Percentiles rank a stretch among this genome's conserved stretches.
phyloP scores from a whole-genome alignment of 2,888 invertebrate genomes.

The Drosophila subsilvestris region DNA sequence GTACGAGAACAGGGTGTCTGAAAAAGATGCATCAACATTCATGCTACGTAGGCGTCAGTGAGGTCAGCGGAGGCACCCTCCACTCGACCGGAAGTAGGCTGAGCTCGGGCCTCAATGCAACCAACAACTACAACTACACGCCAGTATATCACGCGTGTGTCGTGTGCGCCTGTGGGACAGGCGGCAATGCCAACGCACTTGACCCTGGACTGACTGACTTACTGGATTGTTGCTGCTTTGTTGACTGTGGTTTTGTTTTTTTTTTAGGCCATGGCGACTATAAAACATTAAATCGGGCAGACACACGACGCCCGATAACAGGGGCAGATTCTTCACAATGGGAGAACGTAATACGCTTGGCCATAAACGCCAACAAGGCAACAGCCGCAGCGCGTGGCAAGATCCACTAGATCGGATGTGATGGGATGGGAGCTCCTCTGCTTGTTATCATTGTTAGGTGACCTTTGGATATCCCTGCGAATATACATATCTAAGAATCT shows the following conservation, averaged over 20 bases:
- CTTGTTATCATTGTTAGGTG: not conserved
- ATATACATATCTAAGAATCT: not conserved
- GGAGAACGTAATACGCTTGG: not conserved
- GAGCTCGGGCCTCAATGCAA: constrained; percentile 14
- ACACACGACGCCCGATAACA: constrained; percentile 46
- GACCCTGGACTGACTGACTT: constrained; percentile 43
- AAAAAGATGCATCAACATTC: not conserved
- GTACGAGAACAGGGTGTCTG: not conserved
- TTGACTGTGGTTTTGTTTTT: not conserved
- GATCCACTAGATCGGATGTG: not conserved
- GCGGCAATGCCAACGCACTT: constrained; percentile 22
- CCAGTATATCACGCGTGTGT: constrained; percentile 46
- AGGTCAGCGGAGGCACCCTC: not conserved
- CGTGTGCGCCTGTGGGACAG: constrained; percentile 61
- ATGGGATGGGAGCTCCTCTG: not conserved
- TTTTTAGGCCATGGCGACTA: constrained; percentile 41
- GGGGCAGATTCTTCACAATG: constrained; percentile 15
- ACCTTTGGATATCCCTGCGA: not conserved
- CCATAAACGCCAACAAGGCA: too few species aligned
- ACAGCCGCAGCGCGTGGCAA: not conserved
- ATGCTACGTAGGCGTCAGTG: not conserved
- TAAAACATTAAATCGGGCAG: constrained; percentile 35
- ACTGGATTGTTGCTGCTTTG: constrained; percentile 16
- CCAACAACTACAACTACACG: constrained; percentile 18
- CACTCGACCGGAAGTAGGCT: constrained; percentile 19